Base-by-base conservation (phyloP, 37 sponge, comb jelly and placozoan genomes). In the Lycopodina hypogea region DNA sequence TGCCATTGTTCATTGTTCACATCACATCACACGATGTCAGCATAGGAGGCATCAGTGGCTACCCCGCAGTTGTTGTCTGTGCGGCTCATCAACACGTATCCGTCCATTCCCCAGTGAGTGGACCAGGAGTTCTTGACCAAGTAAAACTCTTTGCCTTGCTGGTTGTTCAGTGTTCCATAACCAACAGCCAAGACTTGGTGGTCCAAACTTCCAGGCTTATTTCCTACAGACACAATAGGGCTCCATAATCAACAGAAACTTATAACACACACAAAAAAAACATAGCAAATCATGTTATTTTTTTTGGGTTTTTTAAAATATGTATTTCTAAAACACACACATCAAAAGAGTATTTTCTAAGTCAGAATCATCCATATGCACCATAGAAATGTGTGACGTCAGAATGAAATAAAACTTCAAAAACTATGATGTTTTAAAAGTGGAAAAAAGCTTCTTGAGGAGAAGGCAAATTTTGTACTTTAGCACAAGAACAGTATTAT, bases 51-150 rank as follows among this genome's bases (percentile, higher is more conserved):
- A 87, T 96, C 95, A 28, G 99, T 95, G 29, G 99, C 86, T 21
- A 98, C 90, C 0, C 99, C 99, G 74, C 99, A 98, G 83, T 98
- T 93, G 88, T 98, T 98, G 74, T 95, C 77, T 56, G 89, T 91
- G 39, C 73, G 78, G 39, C 87, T 80, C 94, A 98, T 95, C 39
- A 93, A 85, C 0, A 95, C 66, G 76, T 96, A 98, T 58, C 99
- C 99, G 60, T 85, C 83, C 48, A 89, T 87, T 28, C 99, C 99
- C 99, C 99, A 98, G 83, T 95, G 87, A 42, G 94, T 93, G 32
- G 96, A 96, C 99, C 99, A 98, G 33, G 94, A 93, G 76, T 98
- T 98, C 90, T 98, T 98, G 61, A 98, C 63, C 41, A 91, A 30
- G 83, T 81, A 90, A 66, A 87, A 98, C 36, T 84, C 87, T 1